phyloP scores from a whole-genome alignment of 1,140 invertebrate species.

The Brevipalpus yothersi region DNA sequence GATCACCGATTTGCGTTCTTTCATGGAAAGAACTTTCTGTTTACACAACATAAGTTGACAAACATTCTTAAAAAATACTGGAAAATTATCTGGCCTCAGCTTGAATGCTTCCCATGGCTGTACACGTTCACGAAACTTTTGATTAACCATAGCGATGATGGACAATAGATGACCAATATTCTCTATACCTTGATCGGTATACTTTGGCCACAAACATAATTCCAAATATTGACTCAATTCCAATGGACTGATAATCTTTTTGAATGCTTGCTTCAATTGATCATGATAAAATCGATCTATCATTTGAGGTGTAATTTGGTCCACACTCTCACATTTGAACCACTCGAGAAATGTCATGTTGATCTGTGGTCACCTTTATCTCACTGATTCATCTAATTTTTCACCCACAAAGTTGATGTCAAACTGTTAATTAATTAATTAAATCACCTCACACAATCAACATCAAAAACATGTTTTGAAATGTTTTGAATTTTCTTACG shows the following conservation, averaged over 20 bases:
- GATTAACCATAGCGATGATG: constrained; percentile 90
- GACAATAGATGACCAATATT: constrained; percentile 41
- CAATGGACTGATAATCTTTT: not conserved
- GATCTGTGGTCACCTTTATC: too few relatives aligned
- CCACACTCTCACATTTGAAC: not conserved
- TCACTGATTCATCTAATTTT: too few relatives aligned
- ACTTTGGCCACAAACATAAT: constrained; percentile 94
- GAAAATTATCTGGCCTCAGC: constrained; percentile 50
- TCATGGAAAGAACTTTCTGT: constrained; percentile 16
- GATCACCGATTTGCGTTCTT: constrained; percentile 61
- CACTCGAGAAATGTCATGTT: too few relatives aligned
- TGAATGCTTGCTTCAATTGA: not conserved
- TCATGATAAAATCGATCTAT: not conserved
- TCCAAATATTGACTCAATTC: constrained; percentile 95
- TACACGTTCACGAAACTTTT: constrained; percentile 88
- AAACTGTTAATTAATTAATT: too few relatives aligned
- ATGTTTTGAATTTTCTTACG: too few relatives aligned
- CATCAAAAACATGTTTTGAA: too few relatives aligned
- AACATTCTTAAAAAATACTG: constrained; percentile 62
- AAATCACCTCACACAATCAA: too few relatives aligned
- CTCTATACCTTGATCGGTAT: constrained; percentile 28
- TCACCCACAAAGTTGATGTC: too few relatives aligned
- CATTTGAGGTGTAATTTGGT: not conserved
- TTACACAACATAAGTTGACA: constrained; percentile 40
- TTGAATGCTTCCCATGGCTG: constrained; percentile 84